phyloP scores from a whole-genome alignment of 1,140 invertebrate species.

The Propsilocerus akamusi region DNA sequence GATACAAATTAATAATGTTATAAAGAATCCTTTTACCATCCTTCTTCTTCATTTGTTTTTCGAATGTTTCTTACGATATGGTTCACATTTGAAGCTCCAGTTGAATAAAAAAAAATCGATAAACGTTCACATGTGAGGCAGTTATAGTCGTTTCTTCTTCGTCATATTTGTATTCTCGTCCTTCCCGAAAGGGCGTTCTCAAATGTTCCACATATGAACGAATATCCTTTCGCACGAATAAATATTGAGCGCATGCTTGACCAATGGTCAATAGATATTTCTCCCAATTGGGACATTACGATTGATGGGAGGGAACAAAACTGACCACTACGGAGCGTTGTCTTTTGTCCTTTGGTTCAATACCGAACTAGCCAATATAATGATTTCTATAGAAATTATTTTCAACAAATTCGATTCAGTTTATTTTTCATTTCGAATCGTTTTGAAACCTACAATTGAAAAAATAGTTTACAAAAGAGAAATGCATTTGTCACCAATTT shows the following conservation, averaged over 20 bases:
- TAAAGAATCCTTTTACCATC: no score
- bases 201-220: not conserved
- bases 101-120: not conserved
- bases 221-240: no score
- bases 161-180: not conserved
- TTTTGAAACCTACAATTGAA: not conserved
- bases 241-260: not conserved
- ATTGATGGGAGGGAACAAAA: not conserved
- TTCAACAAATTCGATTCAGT: not conserved
- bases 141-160: not conserved
- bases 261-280: not conserved
- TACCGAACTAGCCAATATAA: not conserved
- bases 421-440: not conserved
- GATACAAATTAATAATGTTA: no score
- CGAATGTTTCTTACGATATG: no score
- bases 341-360: not conserved
- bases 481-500: no score
- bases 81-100: no score
- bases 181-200: conserved; percentile 1
- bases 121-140: not conserved
- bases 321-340: not conserved
- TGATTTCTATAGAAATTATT: not conserved
- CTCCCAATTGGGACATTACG: no score
- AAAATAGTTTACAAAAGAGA: not conserved
- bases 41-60: no score